These are phyloP conservation scores for Drosophila sp. DNA, from an alignment of 1,140 invertebrate genomes.

Conservation along the genomic window DNA sequence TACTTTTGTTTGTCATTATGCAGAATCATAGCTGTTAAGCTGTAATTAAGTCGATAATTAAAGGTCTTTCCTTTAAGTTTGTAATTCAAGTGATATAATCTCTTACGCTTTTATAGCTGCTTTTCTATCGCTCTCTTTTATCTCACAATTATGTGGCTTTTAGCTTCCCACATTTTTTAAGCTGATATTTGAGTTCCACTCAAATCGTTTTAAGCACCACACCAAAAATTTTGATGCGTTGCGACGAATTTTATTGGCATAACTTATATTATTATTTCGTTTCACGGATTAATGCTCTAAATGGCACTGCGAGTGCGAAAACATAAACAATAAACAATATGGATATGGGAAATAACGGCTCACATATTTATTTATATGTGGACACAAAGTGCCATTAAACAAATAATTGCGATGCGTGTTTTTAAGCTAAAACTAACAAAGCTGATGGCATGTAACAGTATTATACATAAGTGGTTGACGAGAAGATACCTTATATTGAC, in stretches of 20 bases:
- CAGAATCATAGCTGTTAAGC: not conserved
- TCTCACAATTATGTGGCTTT: not conserved
- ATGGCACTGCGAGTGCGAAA: conserved; percentile 38
- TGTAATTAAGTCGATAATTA: too few species aligned
- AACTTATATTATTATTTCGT: conserved; percentile 41
- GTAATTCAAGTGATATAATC: too few species aligned
- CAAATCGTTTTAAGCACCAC: conserved; percentile 23
- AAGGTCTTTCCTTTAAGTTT: too few species aligned
- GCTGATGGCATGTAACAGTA: not conserved
- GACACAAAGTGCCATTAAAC: conserved; percentile 42
- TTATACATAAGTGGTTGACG: not conserved
- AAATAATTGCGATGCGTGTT: conserved; percentile 42
- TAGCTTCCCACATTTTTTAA: not conserved
- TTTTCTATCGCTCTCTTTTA: not conserved
- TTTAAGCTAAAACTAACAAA: conserved; percentile 21
- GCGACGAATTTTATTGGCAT: conserved; percentile 30
- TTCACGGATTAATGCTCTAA: conserved; percentile 50
- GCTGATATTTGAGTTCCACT: conserved; percentile 15
- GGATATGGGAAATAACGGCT: conserved; percentile 18
- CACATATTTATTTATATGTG: conserved; percentile 34
- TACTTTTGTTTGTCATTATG: not conserved
- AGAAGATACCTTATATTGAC: not conserved
- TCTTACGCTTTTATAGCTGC: too few species aligned
- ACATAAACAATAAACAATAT: conserved; percentile 35
- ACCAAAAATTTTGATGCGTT: not conserved